phyloP scores from a whole-genome alignment of 1,140 invertebrate genomes.

The Magallana angulata region DNA sequence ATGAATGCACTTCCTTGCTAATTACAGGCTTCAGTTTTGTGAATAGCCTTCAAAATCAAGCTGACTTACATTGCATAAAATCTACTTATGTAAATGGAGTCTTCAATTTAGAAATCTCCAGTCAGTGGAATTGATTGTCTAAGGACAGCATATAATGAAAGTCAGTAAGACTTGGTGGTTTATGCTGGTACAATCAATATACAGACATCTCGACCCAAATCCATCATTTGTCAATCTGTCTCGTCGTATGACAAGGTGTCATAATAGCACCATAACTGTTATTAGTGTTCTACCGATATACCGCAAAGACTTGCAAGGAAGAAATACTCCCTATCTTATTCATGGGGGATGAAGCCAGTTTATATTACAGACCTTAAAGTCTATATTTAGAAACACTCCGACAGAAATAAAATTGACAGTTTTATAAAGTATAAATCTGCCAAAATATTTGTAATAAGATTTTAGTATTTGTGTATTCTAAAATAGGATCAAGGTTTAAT shows the following conservation, averaged over 20 bases:
- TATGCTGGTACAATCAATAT: conserved; percentile 22
- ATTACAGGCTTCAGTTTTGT: background rate
- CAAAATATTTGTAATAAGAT: background rate
- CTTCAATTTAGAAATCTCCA: background rate
- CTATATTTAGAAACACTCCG: background rate
- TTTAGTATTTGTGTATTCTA: background rate
- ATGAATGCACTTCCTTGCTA: background rate
- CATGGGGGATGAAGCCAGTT: background rate
- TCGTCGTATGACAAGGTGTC: background rate
- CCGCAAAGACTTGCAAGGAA: background rate
- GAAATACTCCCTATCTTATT: background rate
- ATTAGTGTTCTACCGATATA: background rate
- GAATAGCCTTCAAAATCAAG: background rate
- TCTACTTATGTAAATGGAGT: conserved; percentile 19
- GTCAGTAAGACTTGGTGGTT: background rate
- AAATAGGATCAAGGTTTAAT: background rate
- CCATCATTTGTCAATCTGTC: conserved; percentile 23
- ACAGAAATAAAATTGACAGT: background rate
- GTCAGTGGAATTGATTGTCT: background rate
- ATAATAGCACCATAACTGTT: background rate
- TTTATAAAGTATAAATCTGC: background rate
- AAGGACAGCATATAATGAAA: background rate
- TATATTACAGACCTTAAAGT: background rate
- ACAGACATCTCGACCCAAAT: background rate
- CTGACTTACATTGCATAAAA: background rate